Base-by-base conservation (phyloP, 2,888 invertebrate genomes). In the Microplitis deprimator region DNA sequence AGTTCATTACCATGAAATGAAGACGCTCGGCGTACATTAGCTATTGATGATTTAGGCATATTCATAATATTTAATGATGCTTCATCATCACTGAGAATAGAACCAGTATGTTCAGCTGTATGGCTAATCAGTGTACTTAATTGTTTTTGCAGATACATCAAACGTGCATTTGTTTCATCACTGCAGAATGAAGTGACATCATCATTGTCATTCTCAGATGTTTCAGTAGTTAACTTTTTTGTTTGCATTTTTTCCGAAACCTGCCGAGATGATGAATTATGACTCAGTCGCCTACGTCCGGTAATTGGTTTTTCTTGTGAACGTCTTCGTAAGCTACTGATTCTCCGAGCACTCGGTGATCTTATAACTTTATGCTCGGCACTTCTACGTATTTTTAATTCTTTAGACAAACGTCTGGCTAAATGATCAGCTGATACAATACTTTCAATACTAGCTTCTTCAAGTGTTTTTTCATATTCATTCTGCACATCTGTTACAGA, bases 321-420 rank as follows among this genome's bases (percentile, higher is more conserved):
- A 73, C 95, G 91, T 68, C 95, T 91, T 84, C 95, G 90, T 82
- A 96, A 92, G 7, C 92, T 93, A 20, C 95, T 95, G 77, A 96
- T 96, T 91, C 95, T 96, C 72, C 96, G 91, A 1, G 95, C 95
- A 87, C 95, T 96, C 0, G 96, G 96, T 0, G 96, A 96, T 81
- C 95, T 90, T 79, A 95, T 94, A 6, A 95, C 92, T 85, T 94
- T 94, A 72, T 93, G 92, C 83, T 95, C 94, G 59, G 91, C 91
- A 77, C 93, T 94, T 67, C 93, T 92, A 77, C 95, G 91, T 76
- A 95, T 95, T 87, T 95, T 94, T 67, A 96, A 87, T 87, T 95
- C 95, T 84, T 93, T 93, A 83, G 94, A 94, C 64, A 96, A 89
- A 78, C 94, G 91, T 78, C 93, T 92, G 2, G 95, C 95, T 78